Evolutionary conservation across 2,888 invertebrate genomes (phyloP).

Genomic region (Creontiades dilutus): DNA sequence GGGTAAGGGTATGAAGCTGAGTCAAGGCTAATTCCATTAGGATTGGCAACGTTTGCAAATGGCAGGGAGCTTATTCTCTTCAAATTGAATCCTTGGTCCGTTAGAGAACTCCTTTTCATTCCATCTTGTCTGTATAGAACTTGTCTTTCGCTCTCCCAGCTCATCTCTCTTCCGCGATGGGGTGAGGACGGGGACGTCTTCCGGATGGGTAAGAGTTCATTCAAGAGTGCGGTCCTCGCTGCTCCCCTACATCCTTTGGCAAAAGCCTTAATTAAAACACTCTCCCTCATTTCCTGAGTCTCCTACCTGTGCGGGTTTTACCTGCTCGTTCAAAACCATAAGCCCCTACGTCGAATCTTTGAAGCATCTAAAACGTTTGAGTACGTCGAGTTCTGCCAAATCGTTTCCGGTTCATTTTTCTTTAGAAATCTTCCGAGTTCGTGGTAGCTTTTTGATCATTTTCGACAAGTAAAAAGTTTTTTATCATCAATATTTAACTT

Average conservation of each 20-base stretch:
- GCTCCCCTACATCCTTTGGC: not conserved
- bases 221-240: conserved; percentile 32
- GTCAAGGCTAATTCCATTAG: conserved; percentile 36
- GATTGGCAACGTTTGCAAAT: conserved; percentile 27
- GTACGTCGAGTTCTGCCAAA: not conserved
- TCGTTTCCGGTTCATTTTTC: too few species aligned
- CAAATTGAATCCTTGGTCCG: conserved; percentile 39
- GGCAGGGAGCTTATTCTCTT: conserved; percentile 3
- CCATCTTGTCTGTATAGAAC: not conserved
- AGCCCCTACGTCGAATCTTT: not conserved
- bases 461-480: too few species aligned
- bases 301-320: not conserved
- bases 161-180: not conserved
- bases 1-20: not conserved
- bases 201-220: conserved; percentile 39
- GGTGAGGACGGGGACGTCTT: not conserved
- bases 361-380: not conserved
- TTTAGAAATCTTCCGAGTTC: too few species aligned
- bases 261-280: conserved; percentile 12
- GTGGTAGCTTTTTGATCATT: too few species aligned
- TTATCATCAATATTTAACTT: too few species aligned
- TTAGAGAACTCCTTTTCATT: conserved; percentile 15
- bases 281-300: not conserved
- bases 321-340: not conserved
- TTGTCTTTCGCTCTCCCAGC: conserved; percentile 5